A percentile compares a stretch with the other conserved stretches of the same genome.
Evolutionary conservation across 2,113 vertebrate species (phyloP).

Genomic region (Drymodes brunneopygia): DNA sequence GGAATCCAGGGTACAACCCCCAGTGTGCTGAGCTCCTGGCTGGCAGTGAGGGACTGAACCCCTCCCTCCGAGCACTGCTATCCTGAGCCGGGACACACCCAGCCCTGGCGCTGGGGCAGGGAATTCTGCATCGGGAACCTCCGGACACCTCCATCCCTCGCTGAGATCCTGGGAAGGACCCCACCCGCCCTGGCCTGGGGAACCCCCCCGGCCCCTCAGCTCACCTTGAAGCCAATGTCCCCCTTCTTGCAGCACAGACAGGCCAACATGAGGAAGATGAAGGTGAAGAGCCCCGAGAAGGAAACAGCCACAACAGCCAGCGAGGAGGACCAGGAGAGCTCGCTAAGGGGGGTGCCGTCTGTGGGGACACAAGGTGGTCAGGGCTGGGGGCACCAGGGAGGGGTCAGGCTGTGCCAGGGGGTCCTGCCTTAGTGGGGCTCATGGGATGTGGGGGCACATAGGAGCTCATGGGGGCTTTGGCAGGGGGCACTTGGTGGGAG

Average conservation of each 20-base stretch:
- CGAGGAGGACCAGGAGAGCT: slow-evolving; percentile 90
- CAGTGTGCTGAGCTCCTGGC: background rate
- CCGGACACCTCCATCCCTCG: fast-evolving
- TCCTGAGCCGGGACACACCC: background rate
- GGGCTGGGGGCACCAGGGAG: fast-evolving
- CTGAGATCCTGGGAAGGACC: background rate
- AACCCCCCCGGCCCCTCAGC: background rate
- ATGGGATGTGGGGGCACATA: background rate
- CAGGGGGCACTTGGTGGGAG: background rate
- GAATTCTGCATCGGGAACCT: background rate
- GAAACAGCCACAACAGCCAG: slow-evolving; percentile 87
- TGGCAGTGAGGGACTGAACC: background rate
- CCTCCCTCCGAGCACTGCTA: fast-evolving
- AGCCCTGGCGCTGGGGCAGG: background rate
- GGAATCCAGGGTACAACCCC: background rate
- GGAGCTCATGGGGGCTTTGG: background rate
- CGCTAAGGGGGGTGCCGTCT: slow-evolving; percentile 88
- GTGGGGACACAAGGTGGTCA: slow-evolving; percentile 50
- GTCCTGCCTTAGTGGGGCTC: background rate
- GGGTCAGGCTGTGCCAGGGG: background rate
- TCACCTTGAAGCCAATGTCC: slow-evolving; percentile 92
- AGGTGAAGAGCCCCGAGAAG: slow-evolving; percentile 88
- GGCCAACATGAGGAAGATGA: slow-evolving; percentile 94
- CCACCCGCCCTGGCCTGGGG: too few species aligned
- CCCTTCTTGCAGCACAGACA: slow-evolving; percentile 96